These are phyloP conservation scores for Paraescarpia echinospica DNA, from an alignment of 1,140 invertebrate genomes.

Conservation along the genomic window DNA sequence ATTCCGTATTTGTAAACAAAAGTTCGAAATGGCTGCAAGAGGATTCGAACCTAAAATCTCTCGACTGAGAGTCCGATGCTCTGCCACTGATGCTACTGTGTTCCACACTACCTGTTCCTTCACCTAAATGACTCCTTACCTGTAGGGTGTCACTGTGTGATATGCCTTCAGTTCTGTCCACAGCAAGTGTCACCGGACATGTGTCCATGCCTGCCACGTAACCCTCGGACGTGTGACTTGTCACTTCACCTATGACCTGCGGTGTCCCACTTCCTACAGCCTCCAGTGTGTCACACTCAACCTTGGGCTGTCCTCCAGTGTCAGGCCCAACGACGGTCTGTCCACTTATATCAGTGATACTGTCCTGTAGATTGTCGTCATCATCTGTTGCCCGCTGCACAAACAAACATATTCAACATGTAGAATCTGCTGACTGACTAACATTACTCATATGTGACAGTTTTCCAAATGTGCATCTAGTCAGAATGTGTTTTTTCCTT, in stretches of 20 bases:
- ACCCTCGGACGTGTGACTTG: not conserved
- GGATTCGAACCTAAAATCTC: too few species aligned
- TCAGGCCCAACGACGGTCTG: slow-evolving; percentile 13
- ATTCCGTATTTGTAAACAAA: too few species aligned
- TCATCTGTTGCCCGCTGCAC: not conserved
- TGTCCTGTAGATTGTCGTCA: slow-evolving; percentile 29
- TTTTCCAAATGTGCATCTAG: too few species aligned
- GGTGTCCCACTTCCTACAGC: not conserved
- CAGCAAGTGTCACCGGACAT: not conserved
- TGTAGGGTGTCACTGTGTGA: not conserved
- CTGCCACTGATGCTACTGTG: too few species aligned
- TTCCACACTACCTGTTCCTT: too few species aligned
- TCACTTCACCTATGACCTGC: not conserved
- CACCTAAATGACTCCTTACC: not conserved
- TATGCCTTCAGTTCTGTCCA: not conserved
- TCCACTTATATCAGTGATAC: slow-evolving; percentile 25
- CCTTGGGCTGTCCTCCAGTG: not conserved
- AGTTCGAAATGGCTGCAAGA: too few species aligned
- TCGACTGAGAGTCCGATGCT: too few species aligned
- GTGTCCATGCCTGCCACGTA: not conserved
- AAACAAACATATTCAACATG: not conserved
- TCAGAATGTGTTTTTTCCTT: too few species aligned
- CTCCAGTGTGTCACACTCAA: not conserved
- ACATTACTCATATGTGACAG: too few species aligned
- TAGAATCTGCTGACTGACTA: too few species aligned